Evolutionary conservation across 2,113 vertebrate species (phyloP).

Genomic region (Riparia riparia): DNA sequence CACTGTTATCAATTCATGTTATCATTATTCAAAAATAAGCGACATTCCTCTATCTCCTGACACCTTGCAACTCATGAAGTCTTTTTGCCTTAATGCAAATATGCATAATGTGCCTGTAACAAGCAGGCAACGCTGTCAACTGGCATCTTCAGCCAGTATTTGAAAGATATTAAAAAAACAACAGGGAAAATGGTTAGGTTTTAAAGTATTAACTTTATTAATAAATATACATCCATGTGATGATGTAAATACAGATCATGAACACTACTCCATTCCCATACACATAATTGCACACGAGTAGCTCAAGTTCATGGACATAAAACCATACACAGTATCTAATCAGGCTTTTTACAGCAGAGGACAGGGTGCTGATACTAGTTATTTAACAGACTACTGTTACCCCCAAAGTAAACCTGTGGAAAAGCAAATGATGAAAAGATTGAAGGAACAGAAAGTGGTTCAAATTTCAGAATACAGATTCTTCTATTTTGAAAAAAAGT

Average conservation of each 20-base stretch:
- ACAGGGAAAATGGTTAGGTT: not conserved
- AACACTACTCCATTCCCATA: constrained; percentile 87
- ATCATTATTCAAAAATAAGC: not conserved
- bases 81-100: not conserved
- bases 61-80: not conserved
- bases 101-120: accelerated
- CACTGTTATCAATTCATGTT: not conserved
- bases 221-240: constrained; percentile 88
- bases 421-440: constrained; percentile 68
- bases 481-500: constrained; percentile 45
- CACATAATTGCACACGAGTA: constrained; percentile 86
- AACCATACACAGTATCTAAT: constrained; percentile 86
- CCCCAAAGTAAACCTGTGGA: constrained; percentile 71
- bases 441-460: constrained; percentile 73
- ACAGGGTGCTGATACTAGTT: constrained; percentile 75
- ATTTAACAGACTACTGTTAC: constrained; percentile 68
- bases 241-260: constrained; percentile 85
- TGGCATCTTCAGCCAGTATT: not conserved
- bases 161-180: not conserved
- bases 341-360: constrained; percentile 85
- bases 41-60: not conserved
- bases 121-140: accelerated
- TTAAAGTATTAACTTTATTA: constrained; percentile 86
- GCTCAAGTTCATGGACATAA: constrained; percentile 84
- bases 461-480: constrained; percentile 67